Percentiles rank a stretch among this genome's conserved stretches.
These are phyloP conservation scores for Lepidothrix coronata DNA, from an alignment of 2,113 vertebrate species.

Conservation along the genomic window DNA sequence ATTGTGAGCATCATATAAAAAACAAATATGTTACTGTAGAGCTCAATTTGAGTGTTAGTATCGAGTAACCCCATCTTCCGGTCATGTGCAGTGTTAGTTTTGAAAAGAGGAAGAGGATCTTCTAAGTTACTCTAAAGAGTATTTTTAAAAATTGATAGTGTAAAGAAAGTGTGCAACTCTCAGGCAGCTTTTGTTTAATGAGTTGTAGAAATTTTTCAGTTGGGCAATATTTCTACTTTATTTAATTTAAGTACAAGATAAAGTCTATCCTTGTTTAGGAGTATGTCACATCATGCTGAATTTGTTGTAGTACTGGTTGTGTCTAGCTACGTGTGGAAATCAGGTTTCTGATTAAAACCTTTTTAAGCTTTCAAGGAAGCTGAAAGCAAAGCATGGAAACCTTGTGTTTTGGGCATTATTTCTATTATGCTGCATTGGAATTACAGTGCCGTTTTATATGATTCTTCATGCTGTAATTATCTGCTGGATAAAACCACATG, in stretches of 20 bases:
- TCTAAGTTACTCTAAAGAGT: neutral
- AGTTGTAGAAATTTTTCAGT: neutral
- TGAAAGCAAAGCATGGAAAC: neutral
- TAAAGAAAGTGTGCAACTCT: neutral
- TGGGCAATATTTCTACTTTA: neutral
- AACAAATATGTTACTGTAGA: accelerated
- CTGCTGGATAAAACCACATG: neutral
- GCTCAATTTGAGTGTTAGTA: neutral
- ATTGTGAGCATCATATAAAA: neutral
- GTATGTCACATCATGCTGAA: neutral
- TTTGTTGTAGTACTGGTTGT: neutral
- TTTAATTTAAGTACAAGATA: neutral
- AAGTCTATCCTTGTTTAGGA: neutral
- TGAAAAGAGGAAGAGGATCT: neutral
- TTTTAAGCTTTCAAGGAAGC: neutral
- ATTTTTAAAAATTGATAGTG: neutral
- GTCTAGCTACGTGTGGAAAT: neutral
- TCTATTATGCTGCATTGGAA: neutral
- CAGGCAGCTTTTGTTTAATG: neutral
- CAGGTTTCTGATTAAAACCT: neutral
- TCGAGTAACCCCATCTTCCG: neutral
- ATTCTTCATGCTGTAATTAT: neutral
- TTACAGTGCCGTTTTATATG: neutral
- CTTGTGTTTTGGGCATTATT: neutral
- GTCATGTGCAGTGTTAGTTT: neutral